Conservation (phyloP, 2,888 invertebrate genomes). For the Mantis religiosa region DNA sequence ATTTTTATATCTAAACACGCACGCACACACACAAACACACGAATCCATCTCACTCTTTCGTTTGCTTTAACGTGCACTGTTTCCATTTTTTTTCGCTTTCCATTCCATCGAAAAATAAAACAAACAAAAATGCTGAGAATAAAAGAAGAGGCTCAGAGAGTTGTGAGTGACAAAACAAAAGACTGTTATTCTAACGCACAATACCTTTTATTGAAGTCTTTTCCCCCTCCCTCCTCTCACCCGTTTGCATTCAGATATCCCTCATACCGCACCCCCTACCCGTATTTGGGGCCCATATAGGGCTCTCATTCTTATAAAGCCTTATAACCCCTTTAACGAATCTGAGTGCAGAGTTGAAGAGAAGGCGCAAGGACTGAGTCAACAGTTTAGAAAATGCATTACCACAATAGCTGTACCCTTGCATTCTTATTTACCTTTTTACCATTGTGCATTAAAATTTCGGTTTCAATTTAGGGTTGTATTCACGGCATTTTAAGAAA, state of each 20-base stretch:
- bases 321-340: neutral
- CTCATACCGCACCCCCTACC: neutral
- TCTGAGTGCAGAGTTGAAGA: neutral
- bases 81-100: constrained; percentile 8
- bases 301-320: neutral
- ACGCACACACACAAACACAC: neutral
- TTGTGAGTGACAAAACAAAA: constrained; percentile 29
- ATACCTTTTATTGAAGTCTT: constrained; percentile 20
- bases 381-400: neutral
- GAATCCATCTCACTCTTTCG: neutral
- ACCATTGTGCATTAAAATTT: neutral
- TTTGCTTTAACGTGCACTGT: neutral
- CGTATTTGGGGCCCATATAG: neutral
- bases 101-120: constrained; percentile 25
- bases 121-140: constrained; percentile 9
- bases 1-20: neutral
- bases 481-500: neutral
- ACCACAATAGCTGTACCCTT: neutral
- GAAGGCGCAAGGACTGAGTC: neutral
- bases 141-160: constrained; percentile 15
- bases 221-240: neutral
- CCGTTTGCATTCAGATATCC: neutral
- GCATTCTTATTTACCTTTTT: neutral
- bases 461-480: neutral
- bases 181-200: constrained; percentile 27